Percentiles rank a stretch among this genome's conserved stretches.
phyloP scores from a whole-genome alignment of 2,888 invertebrate species.

The Elmis aenea region DNA sequence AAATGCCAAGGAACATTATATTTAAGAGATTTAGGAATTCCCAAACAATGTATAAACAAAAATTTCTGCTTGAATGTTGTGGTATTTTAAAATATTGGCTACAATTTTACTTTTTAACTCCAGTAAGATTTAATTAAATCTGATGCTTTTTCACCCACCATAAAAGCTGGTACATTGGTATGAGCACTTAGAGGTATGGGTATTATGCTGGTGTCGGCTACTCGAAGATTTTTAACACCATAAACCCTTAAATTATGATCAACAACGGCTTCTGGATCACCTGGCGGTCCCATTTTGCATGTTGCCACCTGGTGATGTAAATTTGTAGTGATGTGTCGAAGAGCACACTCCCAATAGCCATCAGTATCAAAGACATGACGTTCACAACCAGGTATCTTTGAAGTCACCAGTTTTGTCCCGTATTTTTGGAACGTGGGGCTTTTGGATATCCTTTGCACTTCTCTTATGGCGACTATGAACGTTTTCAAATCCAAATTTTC shows the following conservation, averaged over 20 bases:
- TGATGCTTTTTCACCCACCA: slow-evolving; percentile 56
- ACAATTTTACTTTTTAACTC: too few relatives aligned
- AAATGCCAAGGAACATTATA: too few relatives aligned
- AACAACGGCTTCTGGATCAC: slow-evolving; percentile 53
- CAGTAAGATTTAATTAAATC: slow-evolving; percentile 50
- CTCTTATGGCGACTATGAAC: slow-evolving; percentile 45
- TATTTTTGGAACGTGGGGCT: slow-evolving; percentile 49
- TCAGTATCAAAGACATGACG: slow-evolving; percentile 43
- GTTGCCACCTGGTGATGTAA: slow-evolving; percentile 54
- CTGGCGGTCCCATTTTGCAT: slow-evolving; percentile 53
- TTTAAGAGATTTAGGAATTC: too few relatives aligned
- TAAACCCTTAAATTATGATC: slow-evolving; percentile 51
- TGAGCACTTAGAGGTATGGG: slow-evolving; percentile 52
- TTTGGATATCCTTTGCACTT: slow-evolving; percentile 48
- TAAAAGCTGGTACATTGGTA: slow-evolving; percentile 50
- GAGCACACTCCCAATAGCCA: slow-evolving; percentile 52
- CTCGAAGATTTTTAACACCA: slow-evolving; percentile 50
- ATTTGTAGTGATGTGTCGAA: slow-evolving; percentile 46
- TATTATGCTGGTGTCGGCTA: slow-evolving; percentile 55
- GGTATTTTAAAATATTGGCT: too few relatives aligned
- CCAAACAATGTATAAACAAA: too few relatives aligned
- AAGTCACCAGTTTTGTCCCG: slow-evolving; percentile 42
- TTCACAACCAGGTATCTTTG: slow-evolving; percentile 51
- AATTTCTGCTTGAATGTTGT: too few relatives aligned
- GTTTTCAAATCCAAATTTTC: slow-evolving; percentile 44